Evolutionary conservation across 2,113 vertebrate species (phyloP), one percentile per base, ranked within the genome.

Genomic region (Variabilichromis moorii): DNA sequence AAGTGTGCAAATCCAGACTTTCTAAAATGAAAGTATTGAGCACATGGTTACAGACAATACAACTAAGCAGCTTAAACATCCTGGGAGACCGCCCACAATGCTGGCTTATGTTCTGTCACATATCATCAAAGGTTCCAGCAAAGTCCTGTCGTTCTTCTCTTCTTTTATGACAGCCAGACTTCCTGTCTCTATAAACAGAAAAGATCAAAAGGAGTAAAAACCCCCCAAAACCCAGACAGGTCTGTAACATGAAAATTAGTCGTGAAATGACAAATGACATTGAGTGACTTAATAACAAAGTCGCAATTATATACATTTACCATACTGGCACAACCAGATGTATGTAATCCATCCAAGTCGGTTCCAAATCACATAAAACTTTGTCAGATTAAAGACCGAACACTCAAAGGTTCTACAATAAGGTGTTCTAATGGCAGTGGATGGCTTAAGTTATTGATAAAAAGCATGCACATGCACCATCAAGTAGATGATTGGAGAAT

Each of bases 21-120:
- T 93, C 85, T 83, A 90, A 90, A 93, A 93, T 93, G 81, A 92
- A 91, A 91, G 91, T 61, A 71, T 61, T 13, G 47, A 40, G 42
- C 82, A 7, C 37, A 86, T 78, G 35, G 40, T 80, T 83, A 3
- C 35, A 86, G 10, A 86, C 59, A 85, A 71, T 3, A 80, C 28
- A 28, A 82, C 82, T 31, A 55, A 85, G 61, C 78, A 90, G 89
- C 59, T 90, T 91, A 45, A 66, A 86, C 59, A 88, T 91, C 88
- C 78, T 84, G 83, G 85, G 55, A 82, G 50, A 90, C 71, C 89
- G 80, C 90, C 82, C 82, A 85, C 83, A 40, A 7, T 35, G 80
- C 17, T 66, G 85, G 76, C 76, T 85, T 82, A 84, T 78, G 73
- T 87, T 91, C 19, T 53, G 81, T 85, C 78, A 71, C 83, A 90